These are phyloP conservation scores for Melinopterus prodromus DNA, from an alignment of 2,888 invertebrate species.

Conservation along the genomic window DNA sequence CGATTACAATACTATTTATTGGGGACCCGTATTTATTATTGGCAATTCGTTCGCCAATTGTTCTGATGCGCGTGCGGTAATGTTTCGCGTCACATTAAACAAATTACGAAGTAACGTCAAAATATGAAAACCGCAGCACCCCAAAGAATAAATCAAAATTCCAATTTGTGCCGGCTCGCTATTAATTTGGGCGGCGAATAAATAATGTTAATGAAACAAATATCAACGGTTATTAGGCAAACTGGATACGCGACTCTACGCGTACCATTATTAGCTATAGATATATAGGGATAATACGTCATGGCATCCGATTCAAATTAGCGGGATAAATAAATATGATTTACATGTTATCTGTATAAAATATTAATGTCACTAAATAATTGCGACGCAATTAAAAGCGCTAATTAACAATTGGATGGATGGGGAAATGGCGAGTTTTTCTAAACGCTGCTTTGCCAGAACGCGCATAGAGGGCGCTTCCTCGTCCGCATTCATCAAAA, in stretches of 20 bases:
- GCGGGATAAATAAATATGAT: slow-evolving; percentile 17
- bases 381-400: slow-evolving; percentile 18
- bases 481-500: slow-evolving; percentile 20
- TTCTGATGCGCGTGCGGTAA: background rate
- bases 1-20: background rate
- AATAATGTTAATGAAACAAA: slow-evolving; percentile 25
- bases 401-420: slow-evolving; percentile 18
- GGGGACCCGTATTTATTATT: background rate
- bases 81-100: background rate
- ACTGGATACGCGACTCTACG: background rate
- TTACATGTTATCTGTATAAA: background rate
- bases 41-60: background rate
- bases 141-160: slow-evolving; percentile 15
- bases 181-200: slow-evolving; percentile 8
- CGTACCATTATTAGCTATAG: background rate
- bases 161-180: slow-evolving; percentile 13
- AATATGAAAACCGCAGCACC: slow-evolving; percentile 11
- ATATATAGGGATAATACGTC: slow-evolving; percentile 15
- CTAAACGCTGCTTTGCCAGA: background rate
- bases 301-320: slow-evolving; percentile 9
- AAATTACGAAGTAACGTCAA: slow-evolving; percentile 5
- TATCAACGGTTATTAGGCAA: slow-evolving; percentile 4
- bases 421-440: slow-evolving; percentile 14
- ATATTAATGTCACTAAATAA: slow-evolving; percentile 17
- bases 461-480: background rate